These are phyloP conservation scores for Clavelina lepadiformis DNA, from an alignment of 23 tunicate genomes.

Conservation along the genomic window DNA sequence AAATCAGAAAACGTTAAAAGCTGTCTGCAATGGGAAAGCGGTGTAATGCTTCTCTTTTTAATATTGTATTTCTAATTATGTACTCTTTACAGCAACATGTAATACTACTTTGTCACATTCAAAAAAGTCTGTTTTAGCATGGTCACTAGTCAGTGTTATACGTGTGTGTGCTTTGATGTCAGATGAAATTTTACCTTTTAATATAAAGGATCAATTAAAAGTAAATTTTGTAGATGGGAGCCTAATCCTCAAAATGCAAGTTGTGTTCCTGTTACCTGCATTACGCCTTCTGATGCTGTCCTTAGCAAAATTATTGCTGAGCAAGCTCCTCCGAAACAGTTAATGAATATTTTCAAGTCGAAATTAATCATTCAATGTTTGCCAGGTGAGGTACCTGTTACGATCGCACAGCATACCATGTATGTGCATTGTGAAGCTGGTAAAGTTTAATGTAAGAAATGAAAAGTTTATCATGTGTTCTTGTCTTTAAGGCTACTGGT, in stretches of 20 bases:
- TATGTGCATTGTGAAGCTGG: too few relatives aligned
- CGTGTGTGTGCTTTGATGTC: too few relatives aligned
- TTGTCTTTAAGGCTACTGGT: constrained; percentile 56
- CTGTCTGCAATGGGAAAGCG: constrained; percentile 32
- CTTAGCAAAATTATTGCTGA: constrained; percentile 8
- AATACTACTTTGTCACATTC: background rate
- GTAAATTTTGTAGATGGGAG: constrained; percentile 43
- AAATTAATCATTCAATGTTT: constrained; percentile 22
- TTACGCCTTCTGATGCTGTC: background rate
- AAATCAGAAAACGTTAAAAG: background rate
- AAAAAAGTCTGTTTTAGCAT: background rate
- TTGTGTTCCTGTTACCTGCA: constrained; percentile 21
- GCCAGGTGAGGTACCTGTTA: constrained; percentile 3
- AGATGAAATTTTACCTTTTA: too few relatives aligned
- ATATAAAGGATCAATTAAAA: too few relatives aligned
- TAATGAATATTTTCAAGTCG: background rate
- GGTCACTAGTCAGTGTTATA: background rate
- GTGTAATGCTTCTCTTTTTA: constrained; percentile 8
- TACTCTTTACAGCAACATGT: background rate
- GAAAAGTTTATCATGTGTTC: background rate
- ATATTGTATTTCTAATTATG: background rate
- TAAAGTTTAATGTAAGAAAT: background rate
- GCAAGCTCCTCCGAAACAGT: background rate
- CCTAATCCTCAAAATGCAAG: constrained; percentile 20
- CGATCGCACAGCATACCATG: too few relatives aligned